Evolutionary conservation across 37 sponge, comb jelly and placozoan species (phyloP).

Genomic region (Lycopodina hypogea): DNA sequence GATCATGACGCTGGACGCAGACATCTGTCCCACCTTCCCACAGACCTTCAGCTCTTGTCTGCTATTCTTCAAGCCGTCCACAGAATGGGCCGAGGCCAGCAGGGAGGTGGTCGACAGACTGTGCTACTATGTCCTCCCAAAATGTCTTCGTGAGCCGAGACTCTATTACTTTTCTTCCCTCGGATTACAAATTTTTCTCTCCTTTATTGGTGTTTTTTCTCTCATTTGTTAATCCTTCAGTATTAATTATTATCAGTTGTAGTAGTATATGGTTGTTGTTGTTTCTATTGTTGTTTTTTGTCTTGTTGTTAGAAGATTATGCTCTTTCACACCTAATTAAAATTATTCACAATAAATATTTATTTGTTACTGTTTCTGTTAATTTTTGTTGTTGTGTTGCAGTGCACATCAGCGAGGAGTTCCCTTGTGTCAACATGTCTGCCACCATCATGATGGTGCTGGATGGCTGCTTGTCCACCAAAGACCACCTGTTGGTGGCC

Average conservation of each 20-base stretch:
- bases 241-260: too few relatives aligned
- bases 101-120: slow-evolving; percentile 35
- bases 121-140: slow-evolving; percentile 59
- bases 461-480: slow-evolving; percentile 17
- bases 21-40: slow-evolving; percentile 13
- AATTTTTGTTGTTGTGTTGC: background rate
- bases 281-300: too few relatives aligned
- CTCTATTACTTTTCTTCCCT: too few relatives aligned
- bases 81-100: slow-evolving; percentile 9
- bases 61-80: slow-evolving; percentile 30
- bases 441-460: slow-evolving; percentile 51
- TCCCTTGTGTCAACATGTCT: slow-evolving; percentile 10
- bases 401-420: background rate
- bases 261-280: too few relatives aligned
- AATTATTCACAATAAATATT: background rate
- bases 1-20: slow-evolving; percentile 30
- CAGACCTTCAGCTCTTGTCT: slow-evolving; percentile 46
- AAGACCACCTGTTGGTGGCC: slow-evolving; percentile 36
- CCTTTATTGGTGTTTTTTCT: too few relatives aligned
- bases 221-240: too few relatives aligned
- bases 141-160: slow-evolving; percentile 29
- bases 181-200: too few relatives aligned
- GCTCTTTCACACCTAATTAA: too few relatives aligned
- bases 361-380: background rate
- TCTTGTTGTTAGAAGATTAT: background rate